Base-by-base conservation (phyloP, 2,888 invertebrate species). In the Cataglyphis cursor region DNA sequence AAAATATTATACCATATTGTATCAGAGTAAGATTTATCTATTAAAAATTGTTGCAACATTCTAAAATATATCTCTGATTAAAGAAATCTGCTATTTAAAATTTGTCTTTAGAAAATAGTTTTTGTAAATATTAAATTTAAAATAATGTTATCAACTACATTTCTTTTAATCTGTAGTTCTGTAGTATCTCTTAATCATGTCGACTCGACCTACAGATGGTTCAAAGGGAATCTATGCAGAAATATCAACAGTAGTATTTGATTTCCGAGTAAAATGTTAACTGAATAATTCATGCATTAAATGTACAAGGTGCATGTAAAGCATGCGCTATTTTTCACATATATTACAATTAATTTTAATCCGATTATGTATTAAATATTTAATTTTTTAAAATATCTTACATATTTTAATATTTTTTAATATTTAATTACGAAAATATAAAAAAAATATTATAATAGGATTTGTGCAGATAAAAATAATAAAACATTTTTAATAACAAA, bases 401-500 rank as follows among this genome's bases (percentile, higher is more conserved):
- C 1, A 24, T 24, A 24, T 24, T n/a, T 51, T 18, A 48, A 48
- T 12, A 15, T 18, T 18, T 24, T 24, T 24, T 24, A 12, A 54
- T n/a, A 51, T n/a, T 51, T 18, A 18, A 48, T 12, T n/a, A 10
- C 12, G 3, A 66, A 15, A 51, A 15, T 31, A 31, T 31, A 6
- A 31, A 31, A 4, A 31, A 38, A 38, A 38, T 38, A 41, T 59
- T 61, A 65, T 21, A 12, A 75, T 35, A 64, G 24, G 21, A 8
- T 18, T 62, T 51, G n/a, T n/a, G 10, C 1, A 15, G 9, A 24
- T n/a, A 8, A 18, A 66, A 9, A 51, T 18, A 54, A 57, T 12
- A 51, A 74, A 41, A 81, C 10, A 24, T 10, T 48, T 64, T 65
- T 57, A 59, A 74, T 48, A 54, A 64, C 35, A 87, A 87, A 84